Evolutionary conservation across 2,888 invertebrate genomes (phyloP), one percentile per base, ranked within the genome.

Genomic region (Antheraea yamamai): DNA sequence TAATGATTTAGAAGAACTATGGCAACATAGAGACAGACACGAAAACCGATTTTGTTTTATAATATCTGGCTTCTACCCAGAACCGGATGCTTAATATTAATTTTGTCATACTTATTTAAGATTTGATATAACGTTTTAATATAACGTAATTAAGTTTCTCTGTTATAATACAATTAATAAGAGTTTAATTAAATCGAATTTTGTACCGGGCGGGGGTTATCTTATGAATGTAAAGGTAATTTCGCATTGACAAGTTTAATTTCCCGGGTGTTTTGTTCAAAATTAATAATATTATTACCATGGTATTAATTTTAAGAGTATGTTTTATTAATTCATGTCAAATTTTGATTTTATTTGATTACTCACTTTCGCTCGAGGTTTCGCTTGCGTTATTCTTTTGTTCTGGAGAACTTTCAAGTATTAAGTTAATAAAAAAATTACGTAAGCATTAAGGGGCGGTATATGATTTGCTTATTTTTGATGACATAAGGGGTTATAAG

Each of bases 141-240:
- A 39, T 70, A 70, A 70, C 20, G 14, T 64, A 73, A 79, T 81
- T 78, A 82, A 82, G 80, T 80, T 79, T 77, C 73, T 74, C 73
- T 72, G 74, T 12, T 39, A 61, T 23, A 3, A 14, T n/a, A 52
- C 55, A 74, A 74, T 74, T 74, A 74, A 20, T 51, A 52, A 39
- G 55, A 74, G 7, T 74, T 70, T 74, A 51, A 55, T 74, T 70
- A 71, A 70, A 68, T 16, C 14, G 47, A 73, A 73, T 58, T 10
- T 61, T 52, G 55, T 23, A 61, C 73, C 55, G 39, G 23, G 30
- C 73, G 39, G 39, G 23, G 30, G 74, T 35, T 39, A 74, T 58
- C 58, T n/a, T 12, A 4, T 39, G 39, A 39, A 70, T n/a, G 70
- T 70, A 70, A 39, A 39, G 70, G 70, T 20, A 70, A 70, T 39